Conservation (phyloP, 2,113 vertebrate species). For the Catharus minimus region DNA sequence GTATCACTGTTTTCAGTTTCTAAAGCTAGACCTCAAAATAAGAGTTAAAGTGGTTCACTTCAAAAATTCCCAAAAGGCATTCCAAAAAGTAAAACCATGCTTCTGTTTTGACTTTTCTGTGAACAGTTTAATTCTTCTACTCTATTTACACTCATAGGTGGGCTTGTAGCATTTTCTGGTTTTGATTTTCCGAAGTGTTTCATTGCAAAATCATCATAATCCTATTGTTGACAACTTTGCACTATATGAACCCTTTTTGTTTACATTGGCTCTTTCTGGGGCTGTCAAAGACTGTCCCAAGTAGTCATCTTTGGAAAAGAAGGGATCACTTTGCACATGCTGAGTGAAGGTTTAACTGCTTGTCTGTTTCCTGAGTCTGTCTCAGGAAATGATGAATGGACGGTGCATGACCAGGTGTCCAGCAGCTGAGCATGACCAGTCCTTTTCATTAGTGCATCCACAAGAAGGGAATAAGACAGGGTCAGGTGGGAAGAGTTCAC, state of each 20-base stretch:
- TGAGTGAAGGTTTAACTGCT: not conserved
- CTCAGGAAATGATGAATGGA: not conserved
- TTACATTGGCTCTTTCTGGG: not conserved
- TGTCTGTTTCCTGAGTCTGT: not conserved
- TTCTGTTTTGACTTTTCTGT: not conserved
- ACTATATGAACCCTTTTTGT: not conserved
- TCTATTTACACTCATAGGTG: accelerated
- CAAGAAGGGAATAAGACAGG: not conserved
- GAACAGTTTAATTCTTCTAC: not conserved
- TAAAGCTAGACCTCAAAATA: not conserved
- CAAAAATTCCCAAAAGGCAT: not conserved
- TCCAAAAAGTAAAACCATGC: not conserved
- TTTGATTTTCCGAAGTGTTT: not conserved
- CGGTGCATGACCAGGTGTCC: accelerated
- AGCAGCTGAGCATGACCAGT: not conserved
- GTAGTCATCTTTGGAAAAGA: not conserved
- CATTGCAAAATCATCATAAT: not conserved
- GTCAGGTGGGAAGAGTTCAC: not conserved
- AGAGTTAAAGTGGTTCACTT: not conserved
- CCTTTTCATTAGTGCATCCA: not conserved
- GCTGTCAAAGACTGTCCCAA: not conserved
- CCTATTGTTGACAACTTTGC: not conserved
- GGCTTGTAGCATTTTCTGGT: not conserved
- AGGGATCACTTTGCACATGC: not conserved
- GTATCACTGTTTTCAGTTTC: not conserved